These are phyloP conservation scores for Erpornis zantholeuca DNA, from an alignment of 2,113 vertebrate genomes.

Conservation along the genomic window DNA sequence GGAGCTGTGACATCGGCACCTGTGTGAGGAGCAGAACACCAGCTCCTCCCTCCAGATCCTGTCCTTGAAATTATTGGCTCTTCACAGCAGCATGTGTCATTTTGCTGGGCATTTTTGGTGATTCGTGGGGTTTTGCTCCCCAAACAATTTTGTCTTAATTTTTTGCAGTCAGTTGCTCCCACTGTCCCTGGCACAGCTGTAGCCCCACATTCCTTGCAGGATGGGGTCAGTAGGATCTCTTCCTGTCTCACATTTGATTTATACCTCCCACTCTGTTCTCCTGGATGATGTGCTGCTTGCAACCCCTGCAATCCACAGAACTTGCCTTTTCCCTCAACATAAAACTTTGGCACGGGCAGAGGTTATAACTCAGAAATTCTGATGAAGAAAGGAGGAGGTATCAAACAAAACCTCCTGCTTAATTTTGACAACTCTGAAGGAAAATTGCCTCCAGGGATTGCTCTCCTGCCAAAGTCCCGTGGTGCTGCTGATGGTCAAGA, in stretches of 20 bases:
- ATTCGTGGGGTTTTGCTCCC: background rate
- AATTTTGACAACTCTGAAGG: background rate
- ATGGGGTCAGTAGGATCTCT: background rate
- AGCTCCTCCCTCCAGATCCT: background rate
- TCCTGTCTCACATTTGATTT: background rate
- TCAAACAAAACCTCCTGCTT: background rate
- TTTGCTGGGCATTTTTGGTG: background rate
- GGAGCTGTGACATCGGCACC: background rate
- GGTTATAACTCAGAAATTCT: background rate
- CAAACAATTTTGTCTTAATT: fast-evolving
- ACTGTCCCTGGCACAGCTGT: background rate
- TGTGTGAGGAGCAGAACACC: background rate
- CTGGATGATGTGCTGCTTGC: background rate
- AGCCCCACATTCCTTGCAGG: background rate
- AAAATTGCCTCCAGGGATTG: background rate
- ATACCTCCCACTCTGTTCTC: background rate
- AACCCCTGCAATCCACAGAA: background rate
- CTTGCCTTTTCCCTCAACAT: background rate
- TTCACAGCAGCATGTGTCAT: fast-evolving
- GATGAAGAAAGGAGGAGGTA: background rate
- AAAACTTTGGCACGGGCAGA: background rate
- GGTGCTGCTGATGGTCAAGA: background rate
- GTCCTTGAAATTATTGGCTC: background rate
- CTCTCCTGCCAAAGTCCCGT: background rate
- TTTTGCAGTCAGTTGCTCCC: background rate